Evolutionary conservation across 2,888 invertebrate genomes (phyloP).

Genomic region (Caradrina clavipalpis): DNA sequence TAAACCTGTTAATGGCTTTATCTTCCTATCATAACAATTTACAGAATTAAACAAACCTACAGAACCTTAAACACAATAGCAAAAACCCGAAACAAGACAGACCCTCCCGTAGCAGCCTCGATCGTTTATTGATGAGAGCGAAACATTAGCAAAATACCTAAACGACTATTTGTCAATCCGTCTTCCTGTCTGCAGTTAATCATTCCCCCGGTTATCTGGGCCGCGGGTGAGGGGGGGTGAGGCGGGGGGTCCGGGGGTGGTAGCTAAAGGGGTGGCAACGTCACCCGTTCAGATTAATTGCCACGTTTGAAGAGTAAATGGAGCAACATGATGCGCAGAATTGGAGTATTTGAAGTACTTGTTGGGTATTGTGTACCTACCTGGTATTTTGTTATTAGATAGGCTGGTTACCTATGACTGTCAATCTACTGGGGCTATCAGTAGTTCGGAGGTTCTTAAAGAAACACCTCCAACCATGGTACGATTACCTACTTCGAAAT

Average conservation of each 20-base stretch:
- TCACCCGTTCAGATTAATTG: slow-evolving; percentile 89
- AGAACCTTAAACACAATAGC: slow-evolving; percentile 21
- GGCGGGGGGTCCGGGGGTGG: slow-evolving; percentile 58
- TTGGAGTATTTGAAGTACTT: slow-evolving; percentile 63
- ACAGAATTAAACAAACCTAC: neutral
- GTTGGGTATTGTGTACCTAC: slow-evolving; percentile 36
- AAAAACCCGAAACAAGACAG: slow-evolving; percentile 59
- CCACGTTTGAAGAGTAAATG: slow-evolving; percentile 81
- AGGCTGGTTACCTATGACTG: neutral
- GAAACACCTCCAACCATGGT: too few species aligned
- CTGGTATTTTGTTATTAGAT: slow-evolving; percentile 37
- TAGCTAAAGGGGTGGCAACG: slow-evolving; percentile 73
- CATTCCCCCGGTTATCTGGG: slow-evolving; percentile 85
- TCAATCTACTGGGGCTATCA: neutral
- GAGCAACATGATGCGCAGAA: slow-evolving; percentile 82
- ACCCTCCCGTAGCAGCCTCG: slow-evolving; percentile 64
- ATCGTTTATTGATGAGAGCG: slow-evolving; percentile 88
- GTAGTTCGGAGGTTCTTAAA: too few species aligned
- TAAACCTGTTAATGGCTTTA: neutral
- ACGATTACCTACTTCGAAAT: neutral
- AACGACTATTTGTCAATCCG: slow-evolving; percentile 90
- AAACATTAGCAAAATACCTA: slow-evolving; percentile 89
- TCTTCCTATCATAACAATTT: neutral
- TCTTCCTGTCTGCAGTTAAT: slow-evolving; percentile 90
- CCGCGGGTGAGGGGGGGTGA: slow-evolving; percentile 64